Evolutionary conservation across 2,113 vertebrate species (phyloP), one percentile per base, ranked within the genome.

Genomic region (Plestiodon gilberti): DNA sequence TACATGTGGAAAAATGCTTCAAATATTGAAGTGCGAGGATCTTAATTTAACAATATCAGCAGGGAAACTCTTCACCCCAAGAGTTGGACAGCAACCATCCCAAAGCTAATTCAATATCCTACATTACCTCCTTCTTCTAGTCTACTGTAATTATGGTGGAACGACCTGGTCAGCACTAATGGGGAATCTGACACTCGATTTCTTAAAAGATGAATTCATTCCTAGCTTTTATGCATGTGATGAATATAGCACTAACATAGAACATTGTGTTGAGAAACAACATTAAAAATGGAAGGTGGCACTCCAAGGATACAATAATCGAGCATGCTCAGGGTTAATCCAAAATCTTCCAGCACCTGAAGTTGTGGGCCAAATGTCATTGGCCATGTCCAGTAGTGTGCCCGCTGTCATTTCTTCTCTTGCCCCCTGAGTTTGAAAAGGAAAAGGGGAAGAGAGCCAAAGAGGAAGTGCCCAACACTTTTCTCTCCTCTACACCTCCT

Each of bases 181-280:
- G 40, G 64, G 52, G 57, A 81, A 67, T 6, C 48, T 23, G 23
- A 23, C 18, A 64, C 43, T 55, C 38, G 55, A 55, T 81, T 87
- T 52, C 61, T 2, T 74, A 80, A 86, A 73, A 80, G 38, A 86
- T 77, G 70, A 14, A 83, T 88, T 88, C 28, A 38, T 62, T 74
- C n/a, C 18, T 79, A 10, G 75, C 40, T 17, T 78, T 73, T 40
- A 62, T 71, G 70, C 83, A 71, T 1, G 3, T 48, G 30, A 30
- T 35, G 30, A 23, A 33, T 62, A 55, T 25, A 8, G 13, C 30
- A 52, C 38, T 38, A 30, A 48, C 62, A 65, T 40, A 74, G 67
- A 73, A 64, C 40, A 30, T 79, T 73, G 28, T 83, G n/a, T 62
- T 70, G 38, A 73, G 67, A 83, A 71, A 73, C 15, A 22, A 70